Conservation (phyloP, 2,888 invertebrate genomes). For the Parasteatoda lunata region DNA sequence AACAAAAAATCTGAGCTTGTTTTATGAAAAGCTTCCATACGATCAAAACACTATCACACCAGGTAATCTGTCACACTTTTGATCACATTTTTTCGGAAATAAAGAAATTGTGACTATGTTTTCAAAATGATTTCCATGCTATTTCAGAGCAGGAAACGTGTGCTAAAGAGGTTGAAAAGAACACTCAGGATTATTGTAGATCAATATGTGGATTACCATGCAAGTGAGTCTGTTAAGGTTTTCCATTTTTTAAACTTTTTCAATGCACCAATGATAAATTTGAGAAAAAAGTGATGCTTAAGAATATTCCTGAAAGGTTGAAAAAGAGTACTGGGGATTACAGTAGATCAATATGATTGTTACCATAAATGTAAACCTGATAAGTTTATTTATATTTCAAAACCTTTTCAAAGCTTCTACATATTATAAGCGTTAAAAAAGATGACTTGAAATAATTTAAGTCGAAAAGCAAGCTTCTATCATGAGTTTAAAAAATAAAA, state of each 20-base stretch:
- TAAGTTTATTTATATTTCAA: not conserved
- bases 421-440: too few relatives aligned
- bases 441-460: too few relatives aligned
- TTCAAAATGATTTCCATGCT: not conserved
- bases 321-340: not conserved
- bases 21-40: conserved; percentile 30
- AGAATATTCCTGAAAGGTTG: not conserved
- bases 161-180: conserved; percentile 19
- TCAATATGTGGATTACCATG: conserved; percentile 51
- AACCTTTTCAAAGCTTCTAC: too few relatives aligned
- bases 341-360: not conserved
- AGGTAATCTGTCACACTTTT: conserved; percentile 1
- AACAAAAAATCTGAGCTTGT: conserved; percentile 45
- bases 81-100: not conserved
- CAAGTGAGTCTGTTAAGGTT: conserved; percentile 18
- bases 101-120: not conserved
- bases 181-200: conserved; percentile 35
- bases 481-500: too few relatives aligned
- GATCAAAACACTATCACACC: not conserved
- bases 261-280: not conserved
- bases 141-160: conserved; percentile 18
- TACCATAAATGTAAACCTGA: not conserved
- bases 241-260: not conserved
- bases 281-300: not conserved
- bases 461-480: too few relatives aligned